Base-by-base conservation (phyloP, 2,797 vertebrate species). In the Kryptopterus vitreolus region DNA sequence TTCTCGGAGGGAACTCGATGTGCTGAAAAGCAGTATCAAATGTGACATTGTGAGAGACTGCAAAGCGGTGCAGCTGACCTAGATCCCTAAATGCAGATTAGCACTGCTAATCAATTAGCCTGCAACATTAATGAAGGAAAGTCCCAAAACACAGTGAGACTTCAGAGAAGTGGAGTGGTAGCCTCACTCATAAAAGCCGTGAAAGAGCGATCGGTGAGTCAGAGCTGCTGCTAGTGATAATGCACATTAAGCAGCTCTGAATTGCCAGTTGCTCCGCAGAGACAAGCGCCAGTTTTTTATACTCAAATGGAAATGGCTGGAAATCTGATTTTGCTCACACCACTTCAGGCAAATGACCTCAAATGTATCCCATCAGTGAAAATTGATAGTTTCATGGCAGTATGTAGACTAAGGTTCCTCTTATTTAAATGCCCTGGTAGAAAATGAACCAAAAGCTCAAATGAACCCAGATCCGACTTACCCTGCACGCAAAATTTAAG, bases 401-500 rank as follows among this genome's bases (percentile, higher is more conserved):
- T 62, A 65, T 18, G 26, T 71, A 13, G 48, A 72, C 57, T 22
- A 38, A 53, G 4, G 29, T 33, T 29, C 63, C 75, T 62, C 46
- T 65, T 38, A 82, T 57, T 15, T 50, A 58, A 72, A 77, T 18
- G 48, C 24, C n/a, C 24, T 43, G n/a, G 16, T 63, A 18, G 35
- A 78, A n/a, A 77, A 76, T 61, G 33, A 16, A 18, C 22, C 9
- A 52, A 62, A 24, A 2, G 2, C 13, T 48, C 20, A 26, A 26
- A 69, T 50, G 22, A 46, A 35, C 69, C 20, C 50, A 35, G 55
- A 52, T 26, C 31, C 62, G 33, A 89, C 95, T 95, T 90, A 98
- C 97, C 97, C 93, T 98, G 97, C 62, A 96, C 79, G 0, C 97
- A 98, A 84, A 96, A 96, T 89, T 96, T 98, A 71, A 98, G 96